Evolutionary conservation across 1,140 invertebrate genomes (phyloP).

Genomic region (Daktulosphaira vitifoliae): DNA sequence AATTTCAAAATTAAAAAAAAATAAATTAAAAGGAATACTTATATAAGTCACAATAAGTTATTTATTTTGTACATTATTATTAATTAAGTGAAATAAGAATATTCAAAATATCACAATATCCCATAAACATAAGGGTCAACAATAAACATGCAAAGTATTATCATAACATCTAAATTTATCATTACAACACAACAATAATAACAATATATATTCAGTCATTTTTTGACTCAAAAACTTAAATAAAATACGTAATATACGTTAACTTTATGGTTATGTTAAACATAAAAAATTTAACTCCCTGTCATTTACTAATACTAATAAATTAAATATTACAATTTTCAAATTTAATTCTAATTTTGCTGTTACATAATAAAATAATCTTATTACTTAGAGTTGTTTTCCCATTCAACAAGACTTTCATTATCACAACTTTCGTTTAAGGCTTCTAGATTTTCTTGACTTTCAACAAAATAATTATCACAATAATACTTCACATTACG

Average conservation of each 20-base stretch:
- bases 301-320: constrained; percentile 9
- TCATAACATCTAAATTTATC: too few relatives aligned
- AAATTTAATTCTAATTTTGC: not conserved
- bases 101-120: constrained; percentile 1
- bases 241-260: not conserved
- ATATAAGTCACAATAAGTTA: not conserved
- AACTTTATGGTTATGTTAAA: not conserved
- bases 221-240: not conserved
- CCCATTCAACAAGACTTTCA: not conserved
- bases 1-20: too few relatives aligned
- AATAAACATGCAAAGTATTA: constrained; percentile 11
- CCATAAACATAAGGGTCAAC: not conserved
- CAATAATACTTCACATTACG: constrained; percentile 30
- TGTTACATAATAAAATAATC: not conserved
- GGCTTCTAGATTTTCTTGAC: not conserved
- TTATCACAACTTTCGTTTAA: not conserved
- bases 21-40: too few relatives aligned
- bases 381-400: not conserved
- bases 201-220: not conserved
- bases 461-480: not conserved
- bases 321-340: not conserved
- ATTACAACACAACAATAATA: constrained; percentile 5
- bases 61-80: constrained; percentile 16
- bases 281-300: not conserved
- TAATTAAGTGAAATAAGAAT: not conserved